Conservation (phyloP, 2,888 invertebrate species). For the Erebia ligea region DNA sequence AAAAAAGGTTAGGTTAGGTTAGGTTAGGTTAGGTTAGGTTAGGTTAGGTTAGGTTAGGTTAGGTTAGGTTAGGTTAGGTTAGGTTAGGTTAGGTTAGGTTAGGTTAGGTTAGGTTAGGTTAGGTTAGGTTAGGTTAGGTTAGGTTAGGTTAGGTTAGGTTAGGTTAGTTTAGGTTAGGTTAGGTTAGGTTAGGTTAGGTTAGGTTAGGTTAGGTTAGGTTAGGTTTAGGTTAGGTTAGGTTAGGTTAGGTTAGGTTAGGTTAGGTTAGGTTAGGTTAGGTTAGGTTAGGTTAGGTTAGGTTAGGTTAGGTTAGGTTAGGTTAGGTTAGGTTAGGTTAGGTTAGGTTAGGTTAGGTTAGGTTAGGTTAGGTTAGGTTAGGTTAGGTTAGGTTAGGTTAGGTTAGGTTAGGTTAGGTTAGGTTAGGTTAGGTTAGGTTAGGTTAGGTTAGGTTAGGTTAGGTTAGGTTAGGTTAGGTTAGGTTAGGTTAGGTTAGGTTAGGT, state of each 20-base stretch:
- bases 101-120: constrained; percentile 39
- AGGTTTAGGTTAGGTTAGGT: constrained; percentile 42
- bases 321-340: constrained; percentile 34
- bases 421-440: constrained; percentile 41
- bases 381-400: constrained; percentile 42
- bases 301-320: constrained; percentile 44
- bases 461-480: constrained; percentile 39
- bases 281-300: constrained; percentile 34
- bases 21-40: constrained; percentile 33
- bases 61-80: constrained; percentile 41
- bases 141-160: constrained; percentile 45
- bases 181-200: constrained; percentile 46
- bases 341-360: constrained; percentile 33
- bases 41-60: constrained; percentile 34
- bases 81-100: constrained; percentile 41
- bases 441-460: constrained; percentile 38
- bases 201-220: constrained; percentile 46
- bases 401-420: constrained; percentile 42
- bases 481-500: constrained; percentile 39
- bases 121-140: constrained; percentile 43
- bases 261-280: constrained; percentile 40
- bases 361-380: constrained; percentile 36
- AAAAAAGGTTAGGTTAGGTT: constrained; percentile 36
- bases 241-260: constrained; percentile 38
- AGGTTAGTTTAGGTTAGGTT: constrained; percentile 46